Evolutionary conservation across 2,113 vertebrate species (phyloP), one percentile per base, ranked within the genome.

Genomic region (Lepus americanus): DNA sequence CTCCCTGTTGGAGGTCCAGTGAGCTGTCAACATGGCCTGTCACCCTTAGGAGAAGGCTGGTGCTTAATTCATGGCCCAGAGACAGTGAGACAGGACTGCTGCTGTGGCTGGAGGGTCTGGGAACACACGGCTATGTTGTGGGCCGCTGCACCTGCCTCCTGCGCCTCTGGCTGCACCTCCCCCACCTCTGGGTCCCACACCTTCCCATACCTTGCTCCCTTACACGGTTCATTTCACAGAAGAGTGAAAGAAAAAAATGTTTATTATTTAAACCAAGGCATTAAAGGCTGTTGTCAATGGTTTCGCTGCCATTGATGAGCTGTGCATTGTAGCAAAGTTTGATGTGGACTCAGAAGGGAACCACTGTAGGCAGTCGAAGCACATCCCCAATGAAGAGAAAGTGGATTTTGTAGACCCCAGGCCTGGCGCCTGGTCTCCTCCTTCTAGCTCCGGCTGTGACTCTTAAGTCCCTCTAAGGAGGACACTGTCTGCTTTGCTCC

Each of bases 191-290:
- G 31, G 67, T 73, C 70, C 83, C 55, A 49, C 23, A 23, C 20
- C 76, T 78, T 74, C 76, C 69, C 33, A 23, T 72, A 53, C 67
- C 63, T 83, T 69, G 63, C 1, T 4, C 87, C 84, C 76, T 3
- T 19, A 59, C 14, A 59, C 19, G 90, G 90, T 97, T 92, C 77
- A 87, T 94, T 96, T 96, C 93, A 83, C 81, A 49, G 73, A 92
- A 67, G 12, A 84, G 77, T 77, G 29, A 92, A 94, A 93, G 89
- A 92, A 95, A 44, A 44, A 97, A 96, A 92, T 89, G 89, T 96
- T 89, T 87, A 93, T 95, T 94, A 96, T 94, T 97, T 97, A 96
- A 96, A 90, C 87, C 88, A 87, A 94, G 80, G 67, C 94, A 81
- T 66, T 69, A 92, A 94, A 97, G 83, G 17, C 49, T 73, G 72